Percentiles rank a stretch among this genome's conserved stretches.
phyloP scores from a whole-genome alignment of 1,140 invertebrate species.

The Eubasilissa regina region DNA sequence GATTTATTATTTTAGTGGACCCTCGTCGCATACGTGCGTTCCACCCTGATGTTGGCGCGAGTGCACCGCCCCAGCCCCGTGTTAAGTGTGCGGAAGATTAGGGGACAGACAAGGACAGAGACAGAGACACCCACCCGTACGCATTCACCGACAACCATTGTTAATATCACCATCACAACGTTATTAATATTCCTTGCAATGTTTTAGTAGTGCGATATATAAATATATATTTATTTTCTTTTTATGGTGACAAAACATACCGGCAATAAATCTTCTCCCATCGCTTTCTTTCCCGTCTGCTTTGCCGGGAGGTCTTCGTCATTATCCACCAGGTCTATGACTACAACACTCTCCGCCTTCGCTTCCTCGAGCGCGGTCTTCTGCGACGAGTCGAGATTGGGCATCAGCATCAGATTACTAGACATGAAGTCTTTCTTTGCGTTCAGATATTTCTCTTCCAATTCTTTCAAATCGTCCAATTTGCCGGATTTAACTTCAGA shows the following conservation, averaged over 20 bases:
- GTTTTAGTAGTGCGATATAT: constrained; percentile 30
- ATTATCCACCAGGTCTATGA: constrained; percentile 69
- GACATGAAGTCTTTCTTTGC: constrained; percentile 72
- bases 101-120: constrained; percentile 19
- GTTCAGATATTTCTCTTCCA: constrained; percentile 70
- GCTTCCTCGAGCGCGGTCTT: constrained; percentile 61
- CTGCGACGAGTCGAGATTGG: constrained; percentile 63
- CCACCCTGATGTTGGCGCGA: background rate
- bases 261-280: background rate
- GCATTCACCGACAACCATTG: constrained; percentile 18
- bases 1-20: no score
- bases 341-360: constrained; percentile 58
- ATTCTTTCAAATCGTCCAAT: constrained; percentile 63
- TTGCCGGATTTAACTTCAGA: constrained; percentile 49
- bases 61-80: background rate
- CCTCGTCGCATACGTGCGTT: background rate
- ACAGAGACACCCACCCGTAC: constrained; percentile 30
- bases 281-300: constrained; percentile 1
- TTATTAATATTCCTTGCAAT: constrained; percentile 20
- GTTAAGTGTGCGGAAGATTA: constrained; percentile 19
- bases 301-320: constrained; percentile 51
- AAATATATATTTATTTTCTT: background rate
- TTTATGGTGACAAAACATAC: constrained; percentile 12
- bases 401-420: constrained; percentile 68
- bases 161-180: constrained; percentile 15